phyloP scores from a whole-genome alignment of 2,797 vertebrate species.

The Tapirus indicus region DNA sequence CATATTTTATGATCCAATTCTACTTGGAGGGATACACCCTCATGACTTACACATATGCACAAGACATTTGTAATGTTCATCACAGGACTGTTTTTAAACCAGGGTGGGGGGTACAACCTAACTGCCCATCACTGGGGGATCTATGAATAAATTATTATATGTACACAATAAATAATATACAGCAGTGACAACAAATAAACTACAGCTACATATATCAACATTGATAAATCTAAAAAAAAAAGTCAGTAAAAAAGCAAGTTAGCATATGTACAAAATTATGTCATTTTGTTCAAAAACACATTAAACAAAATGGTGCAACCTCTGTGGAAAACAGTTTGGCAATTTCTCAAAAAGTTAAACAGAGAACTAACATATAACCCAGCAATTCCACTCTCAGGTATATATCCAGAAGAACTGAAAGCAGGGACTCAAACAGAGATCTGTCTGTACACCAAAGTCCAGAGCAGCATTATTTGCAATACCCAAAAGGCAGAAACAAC shows the following conservation, averaged over 20 bases:
- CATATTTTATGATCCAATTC: background rate
- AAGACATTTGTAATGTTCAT: background rate
- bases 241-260: background rate
- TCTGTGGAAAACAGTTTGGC: background rate
- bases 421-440: background rate
- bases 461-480: background rate
- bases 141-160: background rate
- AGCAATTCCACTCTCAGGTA: background rate
- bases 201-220: background rate
- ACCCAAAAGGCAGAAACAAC: background rate
- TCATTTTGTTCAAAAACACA: constrained; percentile 24
- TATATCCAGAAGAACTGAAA: background rate
- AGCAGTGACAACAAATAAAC: background rate
- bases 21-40: background rate
- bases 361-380: background rate
- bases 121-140: background rate
- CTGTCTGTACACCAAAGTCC: background rate
- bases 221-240: background rate
- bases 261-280: background rate
- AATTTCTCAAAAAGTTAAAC: constrained; percentile 14
- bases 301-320: background rate
- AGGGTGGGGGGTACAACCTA: background rate
- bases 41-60: background rate
- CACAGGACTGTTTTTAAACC: background rate
- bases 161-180: background rate